Evolutionary conservation across 2,797 vertebrate genomes (phyloP).

Genomic region (Graptemys geographica): DNA sequence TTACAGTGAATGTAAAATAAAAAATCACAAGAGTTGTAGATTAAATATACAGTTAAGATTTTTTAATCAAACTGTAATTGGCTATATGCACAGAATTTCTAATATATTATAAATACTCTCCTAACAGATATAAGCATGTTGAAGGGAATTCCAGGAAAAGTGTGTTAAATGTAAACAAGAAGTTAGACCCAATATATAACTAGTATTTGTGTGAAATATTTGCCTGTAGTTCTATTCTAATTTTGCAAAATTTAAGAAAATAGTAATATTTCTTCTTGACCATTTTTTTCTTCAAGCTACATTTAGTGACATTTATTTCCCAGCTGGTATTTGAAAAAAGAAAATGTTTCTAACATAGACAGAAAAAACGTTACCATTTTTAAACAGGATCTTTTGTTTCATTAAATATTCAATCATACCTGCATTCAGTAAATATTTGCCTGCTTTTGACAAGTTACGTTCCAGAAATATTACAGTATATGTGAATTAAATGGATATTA

Average conservation of each 20-base stretch:
- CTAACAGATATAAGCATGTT: neutral
- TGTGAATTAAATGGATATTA: neutral
- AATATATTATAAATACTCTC: neutral
- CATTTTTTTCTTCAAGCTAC: neutral
- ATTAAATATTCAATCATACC: neutral
- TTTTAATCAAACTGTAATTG: neutral
- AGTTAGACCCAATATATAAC: neutral
- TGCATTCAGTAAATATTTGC: neutral
- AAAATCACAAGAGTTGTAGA: neutral
- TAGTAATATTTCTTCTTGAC: neutral
- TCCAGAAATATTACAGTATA: neutral
- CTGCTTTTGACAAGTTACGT: neutral
- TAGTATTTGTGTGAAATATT: neutral
- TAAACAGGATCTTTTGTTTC: neutral
- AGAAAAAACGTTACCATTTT: fast-evolving
- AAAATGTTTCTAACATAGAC: neutral
- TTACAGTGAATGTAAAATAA: neutral
- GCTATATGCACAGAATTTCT: neutral
- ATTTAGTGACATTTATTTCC: neutral
- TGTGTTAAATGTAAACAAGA: neutral
- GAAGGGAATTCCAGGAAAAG: neutral
- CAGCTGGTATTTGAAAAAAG: neutral
- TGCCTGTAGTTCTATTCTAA: neutral
- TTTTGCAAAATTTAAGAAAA: neutral
- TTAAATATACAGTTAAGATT: neutral